These are phyloP conservation scores for Helogale parvula DNA, from an alignment of 2,113 vertebrate genomes.

Conservation along the genomic window DNA sequence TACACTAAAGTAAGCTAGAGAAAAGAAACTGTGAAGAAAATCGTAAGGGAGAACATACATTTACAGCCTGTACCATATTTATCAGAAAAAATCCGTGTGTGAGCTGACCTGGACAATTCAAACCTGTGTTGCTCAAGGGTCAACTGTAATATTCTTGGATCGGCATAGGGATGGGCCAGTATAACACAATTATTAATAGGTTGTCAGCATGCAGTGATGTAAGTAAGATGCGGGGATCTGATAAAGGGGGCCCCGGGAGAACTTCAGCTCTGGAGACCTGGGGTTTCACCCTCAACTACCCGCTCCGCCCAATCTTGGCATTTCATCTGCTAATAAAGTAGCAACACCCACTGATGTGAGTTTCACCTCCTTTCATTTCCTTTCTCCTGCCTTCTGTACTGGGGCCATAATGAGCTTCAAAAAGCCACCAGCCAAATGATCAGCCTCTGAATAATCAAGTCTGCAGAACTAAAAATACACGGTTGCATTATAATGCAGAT, in stretches of 20 bases:
- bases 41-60: neutral
- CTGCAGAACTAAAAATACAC: slow-evolving; percentile 21
- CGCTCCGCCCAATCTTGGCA: neutral
- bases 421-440: neutral
- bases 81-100: neutral
- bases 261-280: neutral
- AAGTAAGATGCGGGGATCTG: neutral
- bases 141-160: neutral
- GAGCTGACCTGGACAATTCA: neutral
- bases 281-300: neutral
- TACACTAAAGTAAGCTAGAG: neutral
- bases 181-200: neutral
- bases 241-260: neutral
- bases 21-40: neutral
- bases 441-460: slow-evolving; percentile 12
- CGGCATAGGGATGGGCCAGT: no score
- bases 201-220: neutral
- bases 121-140: neutral
- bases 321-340: slow-evolving; percentile 39
- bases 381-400: slow-evolving; percentile 15
- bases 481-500: neutral
- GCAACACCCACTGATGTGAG: slow-evolving; percentile 33
- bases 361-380: slow-evolving; percentile 65
- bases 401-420: slow-evolving; percentile 11
- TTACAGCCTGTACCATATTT: neutral